These are phyloP conservation scores for Sebastes wilsoni DNA, from an alignment of 2,797 vertebrate genomes.

Conservation along the genomic window DNA sequence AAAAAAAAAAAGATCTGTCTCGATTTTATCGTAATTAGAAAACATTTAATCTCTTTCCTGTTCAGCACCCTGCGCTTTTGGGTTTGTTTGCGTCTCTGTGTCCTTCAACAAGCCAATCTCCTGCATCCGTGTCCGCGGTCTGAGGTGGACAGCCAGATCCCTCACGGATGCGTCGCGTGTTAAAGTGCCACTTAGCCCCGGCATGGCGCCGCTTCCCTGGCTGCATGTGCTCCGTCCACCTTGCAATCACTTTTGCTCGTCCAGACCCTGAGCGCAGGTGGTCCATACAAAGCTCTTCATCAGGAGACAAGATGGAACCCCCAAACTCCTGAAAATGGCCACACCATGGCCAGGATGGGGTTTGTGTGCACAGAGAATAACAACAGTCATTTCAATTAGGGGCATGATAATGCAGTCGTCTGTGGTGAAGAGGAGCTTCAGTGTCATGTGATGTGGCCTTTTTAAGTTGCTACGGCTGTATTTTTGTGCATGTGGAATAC, in stretches of 20 bases:
- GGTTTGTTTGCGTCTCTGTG: constrained; percentile 28
- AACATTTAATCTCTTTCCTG: constrained; percentile 24
- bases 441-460: not conserved
- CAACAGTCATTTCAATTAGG: constrained; percentile 55
- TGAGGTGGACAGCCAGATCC: constrained; percentile 12
- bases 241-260: constrained; percentile 56
- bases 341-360: constrained; percentile 22
- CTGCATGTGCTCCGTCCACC: constrained; percentile 36
- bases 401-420: not conserved
- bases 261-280: constrained; percentile 66
- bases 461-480: not conserved
- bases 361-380: constrained; percentile 33
- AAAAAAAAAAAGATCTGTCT: not conserved
- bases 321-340: constrained; percentile 38
- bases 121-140: not conserved
- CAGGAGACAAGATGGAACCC: constrained; percentile 55
- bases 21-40: constrained; percentile 7
- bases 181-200: constrained; percentile 58
- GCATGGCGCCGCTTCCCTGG: constrained; percentile 22
- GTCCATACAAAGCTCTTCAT: constrained; percentile 59
- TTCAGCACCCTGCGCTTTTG: not conserved
- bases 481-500: not conserved
- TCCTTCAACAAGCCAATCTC: constrained; percentile 47
- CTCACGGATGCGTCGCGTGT: constrained; percentile 22
- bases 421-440: not conserved